Base-by-base conservation (phyloP, 1,140 invertebrate species). In the Heliothis virescens region DNA sequence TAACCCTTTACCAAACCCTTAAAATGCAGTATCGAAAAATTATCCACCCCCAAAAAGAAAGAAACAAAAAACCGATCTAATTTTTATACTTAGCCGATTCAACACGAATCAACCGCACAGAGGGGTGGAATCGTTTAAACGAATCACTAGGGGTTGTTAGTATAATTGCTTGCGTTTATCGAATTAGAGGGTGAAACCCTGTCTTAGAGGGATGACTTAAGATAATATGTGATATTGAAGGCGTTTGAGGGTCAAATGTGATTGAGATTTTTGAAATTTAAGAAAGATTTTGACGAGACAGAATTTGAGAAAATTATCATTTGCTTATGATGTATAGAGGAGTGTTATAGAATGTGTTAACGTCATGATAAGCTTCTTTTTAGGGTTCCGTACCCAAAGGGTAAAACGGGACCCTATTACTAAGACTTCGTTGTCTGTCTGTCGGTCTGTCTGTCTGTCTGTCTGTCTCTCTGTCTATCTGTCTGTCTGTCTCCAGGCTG, bases 111-210 rank as follows among this genome's bases (percentile, higher is more conserved):
- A 73, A 41, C 60, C 62, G 67, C 63, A 71, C 18, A 3, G n/a
- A 16, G 34, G 62, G 62, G n/a, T 18, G n/a, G 16, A 47, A 47
- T 15, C 76, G 72, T 74, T 76, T 60, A 81, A 83, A 79, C 72
- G 74, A 78, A 83, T 80, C 52, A 57, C 55, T 29, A 62, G 79
- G 72, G 77, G 50, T 41, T 65, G 62, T 65, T 47, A 1, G 11
- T 74, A 86, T 83, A 83, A 85, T 83, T 82, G 82, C 74, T 74
- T 55, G 52, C 60, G 77, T 79, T 82, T 84, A 82, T 84, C 78
- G 80, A 82, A 84, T 77, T 81, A 62, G 80, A 50, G 82, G 79
- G 50, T 62, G 50, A 65, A 16, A 60, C 65, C 9, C 53, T 81
- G 74, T 73, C 60, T 71, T 62, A 48, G 74, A 65, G 18, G 67